These are phyloP conservation scores for Arctopsyche grandis DNA, from an alignment of 1,140 invertebrate genomes.

Conservation along the genomic window DNA sequence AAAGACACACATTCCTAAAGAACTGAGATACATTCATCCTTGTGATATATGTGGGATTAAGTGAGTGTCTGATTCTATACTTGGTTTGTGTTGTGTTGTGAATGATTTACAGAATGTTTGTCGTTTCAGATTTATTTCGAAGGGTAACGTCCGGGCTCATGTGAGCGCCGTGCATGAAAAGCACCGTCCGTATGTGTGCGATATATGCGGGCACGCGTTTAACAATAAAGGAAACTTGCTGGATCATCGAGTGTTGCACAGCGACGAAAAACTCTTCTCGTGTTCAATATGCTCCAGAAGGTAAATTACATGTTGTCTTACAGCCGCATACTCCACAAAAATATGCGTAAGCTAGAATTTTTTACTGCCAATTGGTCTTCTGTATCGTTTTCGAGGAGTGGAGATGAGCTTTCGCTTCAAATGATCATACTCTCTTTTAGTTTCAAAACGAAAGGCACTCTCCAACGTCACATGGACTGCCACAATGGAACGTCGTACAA, in stretches of 20 bases:
- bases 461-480: conserved; percentile 42
- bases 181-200: conserved; percentile 37
- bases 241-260: conserved; percentile 34
- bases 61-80: conserved; percentile 22
- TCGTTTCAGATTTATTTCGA: conserved; percentile 47
- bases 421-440: conserved; percentile 28
- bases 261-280: conserved; percentile 25
- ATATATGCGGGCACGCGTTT: conserved; percentile 47
- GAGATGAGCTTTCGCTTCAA: too few species aligned
- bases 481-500: conserved; percentile 46
- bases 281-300: conserved; percentile 46
- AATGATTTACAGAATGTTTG: neutral
- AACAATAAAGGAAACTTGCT: conserved; percentile 30
- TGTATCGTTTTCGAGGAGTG: too few species aligned
- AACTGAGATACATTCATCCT: conserved; percentile 45
- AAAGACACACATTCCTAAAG: conserved; percentile 47
- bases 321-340: neutral
- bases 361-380: neutral
- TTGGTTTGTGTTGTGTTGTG: neutral
- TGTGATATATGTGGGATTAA: conserved; percentile 47
- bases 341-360: neutral
- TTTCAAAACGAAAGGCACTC: conserved; percentile 48
- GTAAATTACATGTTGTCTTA: neutral
- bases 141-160: conserved; percentile 41
- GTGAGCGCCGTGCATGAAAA: conserved; percentile 44